Evolutionary conservation across 64 coral and sea anemone species (phyloP).

Genomic region (Dendrophyllia cribrosa): DNA sequence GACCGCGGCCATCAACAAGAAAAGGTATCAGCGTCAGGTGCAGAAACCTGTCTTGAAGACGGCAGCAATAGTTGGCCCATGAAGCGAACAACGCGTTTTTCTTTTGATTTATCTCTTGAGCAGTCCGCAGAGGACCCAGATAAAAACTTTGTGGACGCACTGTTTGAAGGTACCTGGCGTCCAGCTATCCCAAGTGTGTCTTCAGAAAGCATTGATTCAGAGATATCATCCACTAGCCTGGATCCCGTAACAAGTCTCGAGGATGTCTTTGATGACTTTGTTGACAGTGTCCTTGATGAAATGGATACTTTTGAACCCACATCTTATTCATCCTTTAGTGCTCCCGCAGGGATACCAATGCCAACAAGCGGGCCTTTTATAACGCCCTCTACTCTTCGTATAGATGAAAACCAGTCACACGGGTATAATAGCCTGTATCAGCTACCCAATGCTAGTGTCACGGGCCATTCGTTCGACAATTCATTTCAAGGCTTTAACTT

Average conservation of each 20-base stretch:
- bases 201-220: not conserved
- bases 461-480: not conserved
- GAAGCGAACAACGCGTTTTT: not conserved
- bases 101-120: not conserved
- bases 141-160: not conserved
- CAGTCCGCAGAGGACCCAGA: not conserved
- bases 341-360: not conserved
- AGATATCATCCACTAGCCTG: not conserved
- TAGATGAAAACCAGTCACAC: not conserved
- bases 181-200: not conserved
- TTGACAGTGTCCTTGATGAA: slow-evolving; percentile 21
- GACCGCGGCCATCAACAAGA: too few species aligned
- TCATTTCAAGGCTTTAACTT: slow-evolving; percentile 17
- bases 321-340: not conserved
- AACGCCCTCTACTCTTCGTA: too few species aligned
- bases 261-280: not conserved
- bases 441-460: not conserved
- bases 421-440: not conserved
- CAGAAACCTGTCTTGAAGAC: not conserved
- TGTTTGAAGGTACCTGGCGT: not conserved
- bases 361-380: not conserved
- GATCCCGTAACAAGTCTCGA: not conserved
- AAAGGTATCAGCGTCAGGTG: too few species aligned
- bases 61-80: not conserved
- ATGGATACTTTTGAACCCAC: not conserved